These are phyloP conservation scores for Mormyrus lacerda DNA, from an alignment of 2,113 vertebrate species.

Conservation along the genomic window DNA sequence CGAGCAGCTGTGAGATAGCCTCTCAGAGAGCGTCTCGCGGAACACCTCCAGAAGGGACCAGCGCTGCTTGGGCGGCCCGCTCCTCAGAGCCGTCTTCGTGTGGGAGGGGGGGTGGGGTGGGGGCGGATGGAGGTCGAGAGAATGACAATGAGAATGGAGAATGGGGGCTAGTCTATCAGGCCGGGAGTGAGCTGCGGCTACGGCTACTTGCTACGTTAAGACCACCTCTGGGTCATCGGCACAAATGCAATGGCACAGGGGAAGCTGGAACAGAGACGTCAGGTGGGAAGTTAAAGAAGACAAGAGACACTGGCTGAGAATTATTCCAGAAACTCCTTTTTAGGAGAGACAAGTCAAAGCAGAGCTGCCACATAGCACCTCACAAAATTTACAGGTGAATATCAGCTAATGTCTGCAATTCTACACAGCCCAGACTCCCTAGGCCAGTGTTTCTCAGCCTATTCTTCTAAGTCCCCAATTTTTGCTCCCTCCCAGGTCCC, in stretches of 20 bases:
- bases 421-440: neutral
- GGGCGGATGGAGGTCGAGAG: conserved; percentile 17
- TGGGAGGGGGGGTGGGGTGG: conserved; percentile 32
- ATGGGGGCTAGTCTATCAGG: conserved; percentile 8
- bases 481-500: neutral
- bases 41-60: conserved; percentile 75
- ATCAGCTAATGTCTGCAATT: neutral
- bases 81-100: conserved; percentile 51
- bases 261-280: conserved; percentile 4
- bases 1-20: conserved; percentile 68
- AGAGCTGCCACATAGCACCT: neutral
- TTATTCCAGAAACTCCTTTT: neutral
- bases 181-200: neutral
- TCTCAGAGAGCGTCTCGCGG: conserved; percentile 60
- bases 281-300: neutral
- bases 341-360: neutral
- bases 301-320: neutral
- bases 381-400: neutral
- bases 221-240: neutral
- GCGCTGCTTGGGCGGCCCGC: conserved; percentile 48
- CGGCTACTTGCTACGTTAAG: neutral
- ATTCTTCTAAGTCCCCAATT: neutral
- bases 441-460: neutral
- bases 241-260: conserved; percentile 3
- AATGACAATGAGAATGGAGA: conserved; percentile 24